Evolutionary conservation across 2,888 invertebrate species (phyloP), one percentile per base, ranked within the genome.

Genomic region (Lydus trimaculatus): DNA sequence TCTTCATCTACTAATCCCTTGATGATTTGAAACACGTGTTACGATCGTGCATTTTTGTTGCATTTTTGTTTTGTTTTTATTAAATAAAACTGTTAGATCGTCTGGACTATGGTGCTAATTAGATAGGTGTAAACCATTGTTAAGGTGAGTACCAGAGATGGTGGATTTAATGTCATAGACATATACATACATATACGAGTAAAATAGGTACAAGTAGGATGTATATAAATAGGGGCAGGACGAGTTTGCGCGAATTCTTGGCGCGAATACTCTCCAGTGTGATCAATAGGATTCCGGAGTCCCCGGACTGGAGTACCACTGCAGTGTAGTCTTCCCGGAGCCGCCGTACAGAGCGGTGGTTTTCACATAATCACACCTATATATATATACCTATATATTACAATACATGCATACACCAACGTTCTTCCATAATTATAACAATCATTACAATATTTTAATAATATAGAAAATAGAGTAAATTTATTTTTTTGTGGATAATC

Each of bases 241-340:
- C 64, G 76, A 72, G 79, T 77, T 75, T 74, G 80, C 79, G 79
- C 77, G 71, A 74, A 67, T 75, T 81, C 79, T 80, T 81, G 81
- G 81, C 80, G 81, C 80, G 80, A 80, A 80, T 75, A 56, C 56
- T 15, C 56, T 48, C 25, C 25, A 31, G 5, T 65, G 72, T 80
- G 81, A 80, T 79, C 80, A 78, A 80, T 80, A 79, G 79, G 79
- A 75, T 75, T 75, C 76, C 75, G 75, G 75, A 76, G 56, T 77
- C 82, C n/a, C 81, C 79, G 80, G 81, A 76, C 77, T 80, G 76
- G 74, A 79, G 79, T 80, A 75, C 74, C 76, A 80, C 78, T 80
- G 80, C 81, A 80, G 76, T 76, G 72, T 74, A 82, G 82, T 83
- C 81, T 82, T 82, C 81, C 81, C 80, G 75, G 80, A 82, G 78